These are phyloP conservation scores for Chondrilla cf. caribensis DNA, from an alignment of 37 sponge, comb jelly and placozoan genomes.

Conservation along the genomic window DNA sequence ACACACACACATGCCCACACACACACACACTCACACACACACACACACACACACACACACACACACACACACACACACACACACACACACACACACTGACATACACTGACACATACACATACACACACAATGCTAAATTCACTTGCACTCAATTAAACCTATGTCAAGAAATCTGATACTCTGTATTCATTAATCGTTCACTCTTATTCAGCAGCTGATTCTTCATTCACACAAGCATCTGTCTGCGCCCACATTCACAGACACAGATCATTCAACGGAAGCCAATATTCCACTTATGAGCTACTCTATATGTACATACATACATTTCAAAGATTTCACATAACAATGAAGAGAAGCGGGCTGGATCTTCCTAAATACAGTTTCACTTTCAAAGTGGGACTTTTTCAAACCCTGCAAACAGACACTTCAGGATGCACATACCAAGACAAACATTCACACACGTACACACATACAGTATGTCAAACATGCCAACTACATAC, in stretches of 20 bases:
- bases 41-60: constrained; percentile 31
- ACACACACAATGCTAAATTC: constrained; percentile 16
- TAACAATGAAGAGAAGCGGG: too few relatives aligned
- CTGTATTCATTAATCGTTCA: too few relatives aligned
- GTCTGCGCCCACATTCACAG: not conserved
- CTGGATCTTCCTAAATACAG: too few relatives aligned
- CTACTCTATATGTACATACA: too few relatives aligned
- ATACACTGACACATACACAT: constrained; percentile 41
- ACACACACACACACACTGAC: constrained; percentile 41
- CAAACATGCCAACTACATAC: not conserved
- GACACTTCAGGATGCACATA: not conserved
- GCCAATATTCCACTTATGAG: too few relatives aligned
- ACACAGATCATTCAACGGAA: not conserved
- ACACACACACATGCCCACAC: not conserved
- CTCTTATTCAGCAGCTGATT: too few relatives aligned
- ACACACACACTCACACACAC: constrained; percentile 39
- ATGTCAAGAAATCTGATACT: too few relatives aligned
- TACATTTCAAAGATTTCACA: too few relatives aligned
- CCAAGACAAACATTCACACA: constrained; percentile 17
- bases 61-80: constrained; percentile 48
- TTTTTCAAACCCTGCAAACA: too few relatives aligned
- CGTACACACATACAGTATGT: not conserved
- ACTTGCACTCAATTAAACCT: too few relatives aligned
- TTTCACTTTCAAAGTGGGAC: too few relatives aligned
- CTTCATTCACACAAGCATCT: constrained; percentile 3